Base-by-base conservation (phyloP, 2,113 vertebrate genomes). In the Irena cyanogastra region DNA sequence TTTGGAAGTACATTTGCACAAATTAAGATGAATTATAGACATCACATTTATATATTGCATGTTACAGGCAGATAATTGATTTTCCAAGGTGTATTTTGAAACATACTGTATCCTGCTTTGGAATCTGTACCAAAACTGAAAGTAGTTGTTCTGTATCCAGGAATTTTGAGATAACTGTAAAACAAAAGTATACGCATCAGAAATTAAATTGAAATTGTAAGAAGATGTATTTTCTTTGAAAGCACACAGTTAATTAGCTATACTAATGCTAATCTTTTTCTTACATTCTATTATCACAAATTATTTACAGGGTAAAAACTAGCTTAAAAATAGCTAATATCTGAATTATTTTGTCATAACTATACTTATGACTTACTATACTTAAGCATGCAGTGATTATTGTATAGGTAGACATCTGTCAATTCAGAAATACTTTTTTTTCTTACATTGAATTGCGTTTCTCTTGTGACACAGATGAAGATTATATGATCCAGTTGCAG, bases 131-230 rank as follows among this genome's bases (percentile, higher is more conserved):
- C 79, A 99, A 98, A 97, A 99, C 98, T 83, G 99, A 99, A 92
- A 99, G 98, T 75, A 99, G 98, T 79, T 99, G 99, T 95, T 99
- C 99, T 72, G 98, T 99, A 93, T 99, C 99, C 93, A 99, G 97
- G 97, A 99, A 99, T 97, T 98, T 98, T 97, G 98, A 98, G 94
- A 99, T 98, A 93, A 99, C 99, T 99, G 91, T 92, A 97, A 97
- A 92, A 95, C n/a, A 94, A 96, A 97, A 96, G 26, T 92, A 60
- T 61, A 26, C 21, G 66, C 37, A 72, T 70, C 24, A 94, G 50
- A 72, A 95, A 66, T 27, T 81, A 31, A 97, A 93, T 20, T 37
- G 47, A 83, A 92, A 87, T 37, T 52, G 13, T 26, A 53, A 54
- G 35, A 74, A 44, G 16, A 77, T 31, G 6, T 16, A 3, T 18